Conservation (phyloP, 2,888 invertebrate genomes). For the Subacronicta megacephala region DNA sequence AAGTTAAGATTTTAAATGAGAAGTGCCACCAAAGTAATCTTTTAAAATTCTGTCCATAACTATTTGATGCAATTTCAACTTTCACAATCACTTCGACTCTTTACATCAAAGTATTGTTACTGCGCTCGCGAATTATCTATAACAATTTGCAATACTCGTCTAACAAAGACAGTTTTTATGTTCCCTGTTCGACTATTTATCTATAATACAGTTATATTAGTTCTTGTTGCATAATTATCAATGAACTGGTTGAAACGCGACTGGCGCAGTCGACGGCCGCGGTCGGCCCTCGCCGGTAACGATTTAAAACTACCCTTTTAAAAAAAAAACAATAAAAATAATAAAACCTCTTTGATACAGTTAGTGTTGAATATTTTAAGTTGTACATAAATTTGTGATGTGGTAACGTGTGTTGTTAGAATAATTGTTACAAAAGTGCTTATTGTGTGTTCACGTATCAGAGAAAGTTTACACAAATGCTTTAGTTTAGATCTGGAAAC, state of each 20-base stretch:
- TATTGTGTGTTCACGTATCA: conserved; percentile 50
- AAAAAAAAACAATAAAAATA: conserved; percentile 27
- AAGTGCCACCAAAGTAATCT: background rate
- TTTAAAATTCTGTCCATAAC: background rate
- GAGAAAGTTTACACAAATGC: conserved; percentile 70
- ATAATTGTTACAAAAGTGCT: conserved; percentile 42
- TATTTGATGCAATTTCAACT: conserved; percentile 31
- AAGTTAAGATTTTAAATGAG: too few species aligned
- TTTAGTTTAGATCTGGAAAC: conserved; percentile 57
- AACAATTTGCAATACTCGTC: conserved; percentile 46
- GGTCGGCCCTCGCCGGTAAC: conserved; percentile 69
- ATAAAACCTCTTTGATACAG: conserved; percentile 10
- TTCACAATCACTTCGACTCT: conserved; percentile 40
- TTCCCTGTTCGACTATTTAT: conserved; percentile 60
- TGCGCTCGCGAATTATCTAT: conserved; percentile 32
- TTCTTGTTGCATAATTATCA: conserved; percentile 77
- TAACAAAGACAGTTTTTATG: conserved; percentile 60
- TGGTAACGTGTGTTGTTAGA: conserved; percentile 30
- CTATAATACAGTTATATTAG: conserved; percentile 76
- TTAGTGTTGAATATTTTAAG: conserved; percentile 15
- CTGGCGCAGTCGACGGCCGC: conserved; percentile 70
- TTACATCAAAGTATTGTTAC: conserved; percentile 34
- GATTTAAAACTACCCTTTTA: conserved; percentile 49
- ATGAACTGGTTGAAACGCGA: conserved; percentile 64
- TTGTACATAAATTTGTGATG: conserved; percentile 24